phyloP scores from a whole-genome alignment of 2,797 vertebrate genomes.

The Zonotrichia albicollis region DNA sequence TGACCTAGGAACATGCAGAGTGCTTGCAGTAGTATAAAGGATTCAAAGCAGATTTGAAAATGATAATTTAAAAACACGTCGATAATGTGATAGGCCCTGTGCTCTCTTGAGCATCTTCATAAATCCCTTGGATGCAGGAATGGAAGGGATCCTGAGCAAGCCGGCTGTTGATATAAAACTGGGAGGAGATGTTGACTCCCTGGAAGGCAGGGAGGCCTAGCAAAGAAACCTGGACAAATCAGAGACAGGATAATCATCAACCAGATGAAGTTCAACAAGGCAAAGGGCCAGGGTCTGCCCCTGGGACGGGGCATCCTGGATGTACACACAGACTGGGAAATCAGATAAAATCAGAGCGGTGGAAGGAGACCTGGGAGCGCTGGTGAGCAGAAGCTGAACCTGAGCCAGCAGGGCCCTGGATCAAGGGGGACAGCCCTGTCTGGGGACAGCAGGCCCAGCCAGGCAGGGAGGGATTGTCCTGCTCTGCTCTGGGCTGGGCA shows the following conservation, averaged over 20 bases:
- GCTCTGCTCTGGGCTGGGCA: too few species aligned
- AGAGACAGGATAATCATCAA: neutral
- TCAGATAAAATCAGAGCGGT: too few species aligned
- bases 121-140: neutral
- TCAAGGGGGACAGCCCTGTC: too few species aligned
- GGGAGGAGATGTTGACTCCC: neutral
- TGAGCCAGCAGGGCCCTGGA: too few species aligned
- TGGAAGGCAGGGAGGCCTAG: neutral
- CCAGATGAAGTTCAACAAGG: neutral
- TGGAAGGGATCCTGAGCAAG: neutral
- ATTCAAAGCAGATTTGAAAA: neutral
- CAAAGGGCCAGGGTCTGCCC: neutral
- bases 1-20: neutral
- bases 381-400: too few species aligned
- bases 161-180: neutral
- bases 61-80: neutral
- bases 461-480: too few species aligned
- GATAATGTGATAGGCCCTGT: neutral
- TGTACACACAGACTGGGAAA: too few species aligned
- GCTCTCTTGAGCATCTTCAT: neutral
- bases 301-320: neutral
- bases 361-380: too few species aligned
- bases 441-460: too few species aligned
- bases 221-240: neutral
- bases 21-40: neutral